A percentile compares a stretch with the other conserved stretches of the same genome.
These are phyloP conservation scores for Drosophila aff. DNA, from an alignment of 1,140 invertebrate genomes.

Conservation along the genomic window DNA sequence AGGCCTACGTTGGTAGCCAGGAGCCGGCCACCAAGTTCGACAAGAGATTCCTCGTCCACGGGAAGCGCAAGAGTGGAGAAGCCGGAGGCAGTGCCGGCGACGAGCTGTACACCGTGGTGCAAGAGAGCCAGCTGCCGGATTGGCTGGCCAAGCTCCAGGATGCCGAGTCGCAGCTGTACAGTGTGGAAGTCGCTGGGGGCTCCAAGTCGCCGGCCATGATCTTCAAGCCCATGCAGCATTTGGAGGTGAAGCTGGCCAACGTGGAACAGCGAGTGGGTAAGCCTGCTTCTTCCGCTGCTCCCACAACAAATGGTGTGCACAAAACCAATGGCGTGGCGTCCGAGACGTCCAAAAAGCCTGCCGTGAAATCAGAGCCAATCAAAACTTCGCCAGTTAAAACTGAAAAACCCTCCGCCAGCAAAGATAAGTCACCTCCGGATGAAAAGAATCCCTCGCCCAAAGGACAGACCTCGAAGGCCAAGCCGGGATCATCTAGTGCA, in stretches of 20 bases:
- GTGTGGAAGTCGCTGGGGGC: conserved; percentile 75
- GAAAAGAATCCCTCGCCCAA: conserved; percentile 52
- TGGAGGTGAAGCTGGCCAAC: conserved; percentile 53
- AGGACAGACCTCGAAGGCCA: conserved; percentile 43
- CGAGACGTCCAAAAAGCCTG: conserved; percentile 14
- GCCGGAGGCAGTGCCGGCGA: background rate
- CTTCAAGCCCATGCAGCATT: conserved; percentile 72
- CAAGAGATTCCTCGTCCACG: conserved; percentile 72
- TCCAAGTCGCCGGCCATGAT: conserved; percentile 64
- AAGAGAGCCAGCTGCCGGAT: conserved; percentile 64
- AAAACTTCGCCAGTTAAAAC: conserved; percentile 37
- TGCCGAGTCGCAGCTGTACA: conserved; percentile 66
- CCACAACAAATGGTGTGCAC: conserved; percentile 31
- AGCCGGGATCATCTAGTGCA: conserved; percentile 18
- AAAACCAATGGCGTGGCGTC: conserved; percentile 26
- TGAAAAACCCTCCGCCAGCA: conserved; percentile 9
- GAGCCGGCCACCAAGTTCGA: conserved; percentile 52
- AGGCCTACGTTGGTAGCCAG: conserved; percentile 61
- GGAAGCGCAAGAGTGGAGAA: conserved; percentile 33
- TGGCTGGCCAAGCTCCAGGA: conserved; percentile 72
- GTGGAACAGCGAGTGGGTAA: conserved; percentile 30
- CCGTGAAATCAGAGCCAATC: conserved; percentile 11
- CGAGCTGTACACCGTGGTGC: conserved; percentile 74
- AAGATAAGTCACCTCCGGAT: conserved; percentile 24
- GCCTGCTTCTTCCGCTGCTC: background rate